Base-by-base conservation (phyloP, 2,888 invertebrate species). In the Noctua fimbriata region DNA sequence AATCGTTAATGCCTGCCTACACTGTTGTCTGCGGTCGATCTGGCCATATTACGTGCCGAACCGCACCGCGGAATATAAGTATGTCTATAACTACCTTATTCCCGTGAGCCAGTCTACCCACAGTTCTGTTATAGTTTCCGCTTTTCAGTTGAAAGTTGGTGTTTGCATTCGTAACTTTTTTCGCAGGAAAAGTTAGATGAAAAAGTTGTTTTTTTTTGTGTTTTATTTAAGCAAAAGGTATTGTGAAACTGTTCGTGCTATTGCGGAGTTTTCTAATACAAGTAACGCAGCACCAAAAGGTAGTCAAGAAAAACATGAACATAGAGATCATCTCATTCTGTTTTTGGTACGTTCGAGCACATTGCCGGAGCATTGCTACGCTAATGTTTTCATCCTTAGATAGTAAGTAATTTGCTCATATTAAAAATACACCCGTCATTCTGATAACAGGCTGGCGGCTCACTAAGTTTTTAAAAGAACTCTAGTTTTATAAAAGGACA, bases 41-140 rank as follows among this genome's bases (percentile, higher is more conserved):
- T 71, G 58, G 60, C 71, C 47, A 67, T 73, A 76, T 78, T 73
- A 85, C 69, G 72, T 82, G 73, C 69, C 49, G 21, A 69, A 73
- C 73, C 63, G 16, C 81, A 81, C 24, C 21, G 32, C 24, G 41
- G 12, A 67, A 69, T 52, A 71, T 58, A 72, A 63, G 32, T 66
- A 41, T 49, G 47, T 60, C 28, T 69, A 47, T 49, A 76, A 52
- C 36, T 69, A 21, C 66, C 55, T 49, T 65, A 63, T 79, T 74
- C 84, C 82, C 74, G n/a, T 7, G 63, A 80, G 76, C 72, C 47
- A 67, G 65, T 24, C n/a, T 49, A 66, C 49, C 47, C 76, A 41
- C 78, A 81, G 81, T 81, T 83, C 55, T 81, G 69, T 81, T 84
- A 70, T 72, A 76, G 69, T 84, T 83, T 72, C 83, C 55, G 71